Base-by-base conservation (phyloP, 1,140 invertebrate genomes). In the Cecropterus lyciades region DNA sequence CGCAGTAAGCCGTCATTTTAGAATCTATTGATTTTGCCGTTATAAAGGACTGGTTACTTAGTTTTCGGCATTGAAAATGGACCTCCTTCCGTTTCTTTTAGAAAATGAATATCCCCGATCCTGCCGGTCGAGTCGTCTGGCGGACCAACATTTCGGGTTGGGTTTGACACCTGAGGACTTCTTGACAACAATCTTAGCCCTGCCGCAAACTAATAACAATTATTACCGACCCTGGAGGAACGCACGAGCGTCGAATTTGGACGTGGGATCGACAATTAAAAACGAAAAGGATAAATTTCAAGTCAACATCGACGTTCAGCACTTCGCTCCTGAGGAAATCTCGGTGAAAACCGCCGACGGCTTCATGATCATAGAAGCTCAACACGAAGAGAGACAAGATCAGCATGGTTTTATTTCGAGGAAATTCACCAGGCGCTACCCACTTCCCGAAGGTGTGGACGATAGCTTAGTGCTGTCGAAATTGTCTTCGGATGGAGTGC, bases 281-380 rank as follows among this genome's bases (percentile, higher is more conserved):
- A 67, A 69, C 37, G 83, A 87, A 3, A 85, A 84, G 53, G 72
- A 82, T 40, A 83, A 80, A 49, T 95, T 95, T 70, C 93, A 96
- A 80, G 94, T 96, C 0, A 94, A 94, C 73, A 85, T 97, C 70
- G 97, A 98, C 80, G 96, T 98, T 1, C 95, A 96, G 33, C 96
- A 98, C 66, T 98, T 98, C 79, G 92, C 94, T 37, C 96, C 97
- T 0, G 95, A 96, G 59, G 97, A 98, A 80, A 95, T 98, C 13
- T 93, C 94, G 7, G 96, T 98, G 0, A 97, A 96, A 79, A 96
- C 95, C 1, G 94, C 95, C 0, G 96, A 97, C 55, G 95, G 95
- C 33, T 93, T 87, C 3, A 86, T 96, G 2, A 79, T 96, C 0
- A 91, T 96, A 0, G 94, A 96, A 75, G 96, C 94, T 1, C 96